phyloP scores from a whole-genome alignment of 2,888 invertebrate species.

The Ceramica pisi region DNA sequence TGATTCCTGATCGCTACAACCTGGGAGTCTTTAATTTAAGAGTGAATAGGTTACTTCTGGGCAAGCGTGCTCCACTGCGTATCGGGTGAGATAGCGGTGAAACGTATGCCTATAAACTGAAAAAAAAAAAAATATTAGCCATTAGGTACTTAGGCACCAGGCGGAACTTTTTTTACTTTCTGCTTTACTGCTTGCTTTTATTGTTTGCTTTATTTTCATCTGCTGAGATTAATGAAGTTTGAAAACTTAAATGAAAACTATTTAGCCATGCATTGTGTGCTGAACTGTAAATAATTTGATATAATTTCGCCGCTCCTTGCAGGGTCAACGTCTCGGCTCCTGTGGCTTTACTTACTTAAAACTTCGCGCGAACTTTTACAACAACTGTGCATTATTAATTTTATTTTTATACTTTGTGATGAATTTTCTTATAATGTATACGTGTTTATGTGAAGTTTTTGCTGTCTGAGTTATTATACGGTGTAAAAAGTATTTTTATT shows the following conservation, averaged over 20 bases:
- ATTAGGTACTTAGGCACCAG: too few relatives aligned
- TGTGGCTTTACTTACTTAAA: constrained; percentile 30
- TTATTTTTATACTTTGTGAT: constrained; percentile 17
- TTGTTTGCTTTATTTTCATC: not conserved
- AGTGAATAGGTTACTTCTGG: too few relatives aligned
- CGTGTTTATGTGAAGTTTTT: not conserved
- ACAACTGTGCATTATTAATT: constrained; percentile 43
- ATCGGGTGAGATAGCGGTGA: too few relatives aligned
- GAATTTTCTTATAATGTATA: constrained; percentile 3
- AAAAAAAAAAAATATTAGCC: too few relatives aligned
- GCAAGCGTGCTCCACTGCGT: too few relatives aligned
- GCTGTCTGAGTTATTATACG: not conserved
- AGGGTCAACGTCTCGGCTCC: constrained; percentile 15
- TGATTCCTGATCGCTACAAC: too few relatives aligned
- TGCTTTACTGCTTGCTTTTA: too few relatives aligned
- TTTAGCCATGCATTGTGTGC: constrained; percentile 22
- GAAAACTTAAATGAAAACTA: constrained; percentile 7
- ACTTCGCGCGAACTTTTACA: constrained; percentile 29
- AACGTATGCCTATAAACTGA: too few relatives aligned
- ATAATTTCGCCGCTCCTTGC: constrained; percentile 5
- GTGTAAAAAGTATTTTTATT: too few relatives aligned
- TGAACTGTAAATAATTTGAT: constrained; percentile 29
- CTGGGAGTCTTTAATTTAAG: too few relatives aligned
- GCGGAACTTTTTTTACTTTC: too few relatives aligned
- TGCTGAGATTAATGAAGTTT: not conserved